A percentile compares a stretch with the other conserved stretches of the same genome.
phyloP scores from a whole-genome alignment of 2,113 vertebrate genomes.

The Tetrax tetrax region DNA sequence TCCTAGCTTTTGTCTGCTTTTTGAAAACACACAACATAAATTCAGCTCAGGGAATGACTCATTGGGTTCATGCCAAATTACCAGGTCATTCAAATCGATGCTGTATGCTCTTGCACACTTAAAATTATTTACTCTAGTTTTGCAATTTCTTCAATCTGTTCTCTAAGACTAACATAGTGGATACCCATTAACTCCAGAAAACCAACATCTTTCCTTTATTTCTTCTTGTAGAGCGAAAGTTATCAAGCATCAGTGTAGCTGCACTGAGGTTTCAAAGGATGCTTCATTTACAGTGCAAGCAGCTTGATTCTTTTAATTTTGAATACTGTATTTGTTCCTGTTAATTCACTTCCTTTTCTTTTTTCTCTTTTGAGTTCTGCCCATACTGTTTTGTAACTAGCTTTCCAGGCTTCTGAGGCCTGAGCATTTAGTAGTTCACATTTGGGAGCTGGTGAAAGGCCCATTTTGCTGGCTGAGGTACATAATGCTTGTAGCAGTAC shows the following conservation, averaged over 20 bases:
- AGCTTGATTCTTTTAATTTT: slow-evolving; percentile 24
- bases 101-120: slow-evolving; percentile 49
- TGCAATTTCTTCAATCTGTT: slow-evolving; percentile 67
- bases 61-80: slow-evolving; percentile 53
- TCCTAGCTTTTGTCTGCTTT: slow-evolving; percentile 46
- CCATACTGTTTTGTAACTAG: background rate
- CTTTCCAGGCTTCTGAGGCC: background rate
- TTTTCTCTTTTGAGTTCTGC: slow-evolving; percentile 11
- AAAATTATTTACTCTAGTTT: slow-evolving; percentile 70
- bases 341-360: slow-evolving; percentile 6
- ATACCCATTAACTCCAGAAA: slow-evolving; percentile 55
- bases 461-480: background rate
- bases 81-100: slow-evolving; percentile 66
- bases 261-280: slow-evolving; percentile 8
- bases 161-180: slow-evolving; percentile 32
- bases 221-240: slow-evolving; percentile 38
- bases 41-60: slow-evolving; percentile 61
- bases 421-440: background rate
- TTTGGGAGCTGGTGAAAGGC: background rate
- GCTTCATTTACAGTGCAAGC: slow-evolving; percentile 36
- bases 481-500: background rate
- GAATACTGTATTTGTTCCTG: slow-evolving; percentile 41
- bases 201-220: slow-evolving; percentile 48
- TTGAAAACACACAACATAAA: slow-evolving; percentile 62
- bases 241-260: slow-evolving; percentile 1